Evolutionary conservation across 2,113 vertebrate species (phyloP).

Genomic region (Theristicus caerulescens): DNA sequence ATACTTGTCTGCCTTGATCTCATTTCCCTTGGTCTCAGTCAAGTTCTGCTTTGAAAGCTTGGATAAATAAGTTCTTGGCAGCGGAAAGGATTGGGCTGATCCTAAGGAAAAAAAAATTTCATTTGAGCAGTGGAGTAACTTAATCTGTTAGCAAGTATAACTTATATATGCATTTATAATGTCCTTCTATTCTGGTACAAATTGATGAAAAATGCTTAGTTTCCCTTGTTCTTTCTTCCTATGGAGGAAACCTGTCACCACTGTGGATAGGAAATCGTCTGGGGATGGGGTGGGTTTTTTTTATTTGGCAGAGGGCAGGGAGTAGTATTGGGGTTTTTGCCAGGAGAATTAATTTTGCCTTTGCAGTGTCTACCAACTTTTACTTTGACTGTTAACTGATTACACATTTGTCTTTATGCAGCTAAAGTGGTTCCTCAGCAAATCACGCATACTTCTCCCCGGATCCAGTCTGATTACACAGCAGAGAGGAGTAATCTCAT

Average conservation of each 20-base stretch:
- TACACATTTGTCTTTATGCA: constrained; percentile 48
- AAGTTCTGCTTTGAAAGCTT: background rate
- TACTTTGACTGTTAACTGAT: background rate
- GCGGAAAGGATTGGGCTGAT: background rate
- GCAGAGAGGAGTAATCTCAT: constrained; percentile 91
- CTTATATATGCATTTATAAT: background rate
- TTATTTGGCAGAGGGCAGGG: background rate
- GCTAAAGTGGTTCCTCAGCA: constrained; percentile 99
- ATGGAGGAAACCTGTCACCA: background rate
- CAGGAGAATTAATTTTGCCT: background rate
- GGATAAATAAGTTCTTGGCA: background rate
- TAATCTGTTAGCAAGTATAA: background rate
- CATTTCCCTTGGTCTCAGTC: background rate
- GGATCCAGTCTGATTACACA: constrained; percentile 93
- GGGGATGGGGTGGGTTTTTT: background rate
- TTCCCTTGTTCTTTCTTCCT: background rate
- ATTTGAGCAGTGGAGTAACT: background rate
- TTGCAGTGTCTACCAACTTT: background rate
- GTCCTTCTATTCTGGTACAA: background rate
- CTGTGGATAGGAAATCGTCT: background rate
- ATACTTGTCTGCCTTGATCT: background rate
- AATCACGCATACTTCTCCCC: constrained; percentile 91
- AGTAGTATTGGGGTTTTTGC: background rate
- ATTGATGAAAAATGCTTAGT: background rate
- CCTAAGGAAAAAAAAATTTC: background rate